Evolutionary conservation across 2,888 invertebrate species (phyloP), one percentile per base, ranked within the genome.

Genomic region (Phyllotreta striolata): DNA sequence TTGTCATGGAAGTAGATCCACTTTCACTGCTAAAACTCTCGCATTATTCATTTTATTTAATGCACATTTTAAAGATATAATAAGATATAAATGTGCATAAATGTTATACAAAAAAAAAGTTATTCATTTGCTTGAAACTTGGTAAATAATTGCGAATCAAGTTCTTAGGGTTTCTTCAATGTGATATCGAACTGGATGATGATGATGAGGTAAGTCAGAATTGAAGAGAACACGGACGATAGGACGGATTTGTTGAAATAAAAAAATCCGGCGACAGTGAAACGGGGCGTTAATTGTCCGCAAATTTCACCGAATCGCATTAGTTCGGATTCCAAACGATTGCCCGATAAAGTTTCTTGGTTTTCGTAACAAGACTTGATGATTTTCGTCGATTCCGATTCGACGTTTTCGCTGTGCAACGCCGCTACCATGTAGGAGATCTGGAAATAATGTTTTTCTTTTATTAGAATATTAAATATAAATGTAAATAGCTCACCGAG

Each of bases 191-290:
- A 68, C 41, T 70, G 70, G 43, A 70, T 67, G 38, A 67, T 68
- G 24, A 70, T 67, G 14, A 70, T 70, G 4, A 70, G 14, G 54
- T 70, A 70, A n/a, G 68, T 70, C 51, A 70, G 43, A 10, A 66
- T 65, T 2, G 70, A 66, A 8, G 68, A 62, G 49, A 68, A 70
- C 9, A 70, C 14, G 0, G 67, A 62, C 1, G 67, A 67, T 37
- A 70, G 40, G 6, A 64, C 13, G 34, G 46, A 14, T 38, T 66
- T 63, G n/a, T 70, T 63, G 1, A 70, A 55, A 6, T 40, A 44
- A 55, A 62, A 66, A 40, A 70, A 70, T 35, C 68, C 70, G 7
- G 65, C 65, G 5, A 67, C 70, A 8, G 55, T 64, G 54, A 68
- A 68, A 35, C 62, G 37, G 1, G 70, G 70, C 34, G 56, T 12